Evolutionary conservation across 2,888 invertebrate species (phyloP).

Genomic region (Diloba caeruleocephala): DNA sequence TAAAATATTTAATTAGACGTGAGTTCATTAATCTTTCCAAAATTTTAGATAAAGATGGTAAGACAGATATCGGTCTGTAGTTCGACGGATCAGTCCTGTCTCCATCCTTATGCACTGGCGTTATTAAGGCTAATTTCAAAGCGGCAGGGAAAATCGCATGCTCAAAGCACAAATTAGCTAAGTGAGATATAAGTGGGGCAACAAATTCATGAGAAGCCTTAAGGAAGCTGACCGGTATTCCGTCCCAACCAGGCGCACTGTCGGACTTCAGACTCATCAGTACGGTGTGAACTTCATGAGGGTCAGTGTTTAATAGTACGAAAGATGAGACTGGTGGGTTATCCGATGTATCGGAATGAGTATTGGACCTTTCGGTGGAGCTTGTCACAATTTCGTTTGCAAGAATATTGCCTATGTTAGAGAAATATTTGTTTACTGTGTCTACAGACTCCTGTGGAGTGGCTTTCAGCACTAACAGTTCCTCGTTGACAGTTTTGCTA

Average conservation of each 20-base stretch:
- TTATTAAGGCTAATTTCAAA: neutral
- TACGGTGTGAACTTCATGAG: neutral
- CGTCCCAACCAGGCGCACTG: neutral
- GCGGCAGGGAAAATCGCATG: neutral
- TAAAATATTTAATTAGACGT: neutral
- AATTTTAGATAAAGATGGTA: conserved; percentile 3
- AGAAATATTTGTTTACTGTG: conserved; percentile 1
- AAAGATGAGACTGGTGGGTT: neutral
- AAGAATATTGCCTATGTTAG: conserved; percentile 1
- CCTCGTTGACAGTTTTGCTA: neutral
- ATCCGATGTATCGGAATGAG: neutral
- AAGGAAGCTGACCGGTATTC: neutral
- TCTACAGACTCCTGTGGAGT: neutral
- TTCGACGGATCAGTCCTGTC: conserved; percentile 1
- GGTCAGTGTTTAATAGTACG: neutral
- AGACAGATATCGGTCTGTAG: neutral
- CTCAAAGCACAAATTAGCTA: neutral
- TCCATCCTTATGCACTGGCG: too few species aligned
- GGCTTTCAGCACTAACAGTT: neutral
- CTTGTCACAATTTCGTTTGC: neutral
- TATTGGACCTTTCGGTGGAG: neutral
- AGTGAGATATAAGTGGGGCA: neutral
- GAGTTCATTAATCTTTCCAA: conserved; percentile 5
- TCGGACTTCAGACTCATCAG: neutral
- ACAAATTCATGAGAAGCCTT: neutral